These are phyloP conservation scores for Melitaea athalia DNA, from an alignment of 2,888 invertebrate species.

Conservation along the genomic window DNA sequence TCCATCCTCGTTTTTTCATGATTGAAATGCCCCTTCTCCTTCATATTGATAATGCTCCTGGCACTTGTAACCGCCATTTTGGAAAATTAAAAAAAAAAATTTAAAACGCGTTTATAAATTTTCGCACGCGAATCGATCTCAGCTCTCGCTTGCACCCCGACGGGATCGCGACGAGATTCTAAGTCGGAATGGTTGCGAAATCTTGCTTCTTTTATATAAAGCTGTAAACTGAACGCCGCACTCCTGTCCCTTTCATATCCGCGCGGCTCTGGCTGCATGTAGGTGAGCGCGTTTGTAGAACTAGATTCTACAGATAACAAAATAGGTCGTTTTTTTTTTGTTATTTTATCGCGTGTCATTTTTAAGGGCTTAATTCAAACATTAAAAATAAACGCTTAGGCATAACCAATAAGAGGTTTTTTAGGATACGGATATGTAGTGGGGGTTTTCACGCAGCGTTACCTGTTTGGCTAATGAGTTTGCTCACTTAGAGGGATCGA, in stretches of 20 bases:
- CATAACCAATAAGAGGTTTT: too few species aligned
- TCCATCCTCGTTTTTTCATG: conserved; percentile 71
- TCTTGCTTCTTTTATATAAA: conserved; percentile 76
- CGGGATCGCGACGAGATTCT: conserved; percentile 74
- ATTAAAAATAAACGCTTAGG: background rate
- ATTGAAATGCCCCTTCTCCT: conserved; percentile 71
- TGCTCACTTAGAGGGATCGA: too few species aligned
- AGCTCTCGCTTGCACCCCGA: conserved; percentile 68
- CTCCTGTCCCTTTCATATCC: conserved; percentile 67
- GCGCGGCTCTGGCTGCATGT: conserved; percentile 30
- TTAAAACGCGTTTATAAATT: conserved; percentile 60
- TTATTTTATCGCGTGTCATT: background rate
- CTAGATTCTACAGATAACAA: conserved; percentile 17
- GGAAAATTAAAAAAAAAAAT: conserved; percentile 44
- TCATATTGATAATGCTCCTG: conserved; percentile 69
- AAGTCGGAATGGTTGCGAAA: conserved; percentile 77
- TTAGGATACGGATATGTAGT: too few species aligned
- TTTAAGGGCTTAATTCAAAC: background rate
- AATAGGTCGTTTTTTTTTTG: conserved; percentile 16
- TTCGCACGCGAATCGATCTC: conserved; percentile 61
- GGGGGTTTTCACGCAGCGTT: too few species aligned
- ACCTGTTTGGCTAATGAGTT: too few species aligned
- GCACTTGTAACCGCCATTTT: conserved; percentile 76
- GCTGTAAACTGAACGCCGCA: conserved; percentile 53
- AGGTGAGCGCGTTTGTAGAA: conserved; percentile 13